Evolutionary conservation across 2,113 vertebrate species (phyloP), one percentile per base, ranked within the genome.

Genomic region (Lynx canadensis): DNA sequence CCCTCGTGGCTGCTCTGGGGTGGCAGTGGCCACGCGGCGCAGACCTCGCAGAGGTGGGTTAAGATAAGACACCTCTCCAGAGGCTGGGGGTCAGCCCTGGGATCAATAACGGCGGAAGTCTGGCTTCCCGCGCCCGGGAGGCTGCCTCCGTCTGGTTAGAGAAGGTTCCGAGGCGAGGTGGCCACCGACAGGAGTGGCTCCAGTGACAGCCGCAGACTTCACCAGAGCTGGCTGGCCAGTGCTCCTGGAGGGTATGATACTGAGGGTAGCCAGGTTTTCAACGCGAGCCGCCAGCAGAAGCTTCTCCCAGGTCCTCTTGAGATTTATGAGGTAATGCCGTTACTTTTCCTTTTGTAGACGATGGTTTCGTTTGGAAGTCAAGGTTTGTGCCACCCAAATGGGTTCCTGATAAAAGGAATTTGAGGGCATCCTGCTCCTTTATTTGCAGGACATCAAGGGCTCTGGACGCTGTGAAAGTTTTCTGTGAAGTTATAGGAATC

Each of bases 1-100:
- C 50, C 13, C 18, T 41, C 2, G 2, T 21, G 10, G 23, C 41
- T 21, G 33, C 33, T 4, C 1, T 1, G 16, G 7, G 23, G 5
- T 25, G 68, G 68, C 57, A 5, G 1, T 25, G 36, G 12, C n/a
- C 68, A 23, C 29, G 0, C 0, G 29, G n/a, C 1, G 11, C 15
- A 31, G 74, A 15, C 38, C 25, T 41, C 6, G 73, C 38, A 16
- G 27, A 2, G 27, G 12, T 1, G 2, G 18, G 84, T 29, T 25
- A n/a, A 13, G 15, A 0, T 3, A 52, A 33, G 84, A 29, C 1
- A 1, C 45, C 13, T 55, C 83, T 45, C 57, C 23, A 48, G 21
- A 66, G 69, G 8, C 68, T 19, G 45, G 55, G 6, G 12, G 45
- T 45, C 36, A 71, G n/a, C n/a, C n/a, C 25, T 27, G 6, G 55